phyloP scores from a whole-genome alignment of 1,140 invertebrate genomes.

The Brachystomella parvula region DNA sequence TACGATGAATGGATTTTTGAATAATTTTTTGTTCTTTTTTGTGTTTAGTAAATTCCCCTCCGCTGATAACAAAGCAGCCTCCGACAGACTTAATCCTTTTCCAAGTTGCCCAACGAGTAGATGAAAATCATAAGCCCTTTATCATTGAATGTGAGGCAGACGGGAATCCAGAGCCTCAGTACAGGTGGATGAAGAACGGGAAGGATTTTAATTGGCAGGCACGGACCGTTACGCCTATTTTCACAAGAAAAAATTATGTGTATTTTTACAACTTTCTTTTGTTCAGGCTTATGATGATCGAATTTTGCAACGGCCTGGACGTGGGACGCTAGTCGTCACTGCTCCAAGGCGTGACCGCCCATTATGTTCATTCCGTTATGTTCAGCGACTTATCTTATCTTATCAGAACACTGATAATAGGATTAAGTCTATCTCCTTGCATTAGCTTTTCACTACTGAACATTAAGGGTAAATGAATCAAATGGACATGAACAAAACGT shows the following conservation, averaged over 20 bases:
- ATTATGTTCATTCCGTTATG: no score
- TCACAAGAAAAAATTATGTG: background rate
- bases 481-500: no score
- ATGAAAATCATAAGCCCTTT: constrained; percentile 86
- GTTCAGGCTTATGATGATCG: constrained; percentile 83
- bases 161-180: constrained; percentile 80
- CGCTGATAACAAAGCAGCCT: constrained; percentile 81
- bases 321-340: constrained; percentile 83
- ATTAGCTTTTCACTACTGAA: no score
- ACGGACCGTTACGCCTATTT: background rate
- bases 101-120: constrained; percentile 68
- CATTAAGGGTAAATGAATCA: no score
- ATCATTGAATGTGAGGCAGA: constrained; percentile 90
- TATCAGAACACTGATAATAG: no score
- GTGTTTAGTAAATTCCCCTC: constrained; percentile 65
- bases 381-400: no score
- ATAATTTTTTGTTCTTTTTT: no score
- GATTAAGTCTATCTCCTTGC: no score
- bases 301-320: constrained; percentile 82
- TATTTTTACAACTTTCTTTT: no score
- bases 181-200: constrained; percentile 93
- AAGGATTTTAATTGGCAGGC: constrained; percentile 56
- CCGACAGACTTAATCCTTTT: constrained; percentile 81
- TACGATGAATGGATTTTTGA: no score
- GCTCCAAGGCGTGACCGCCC: no score